Base-by-base conservation (phyloP, 2,797 vertebrate genomes). In the Pelochelys cantorii region DNA sequence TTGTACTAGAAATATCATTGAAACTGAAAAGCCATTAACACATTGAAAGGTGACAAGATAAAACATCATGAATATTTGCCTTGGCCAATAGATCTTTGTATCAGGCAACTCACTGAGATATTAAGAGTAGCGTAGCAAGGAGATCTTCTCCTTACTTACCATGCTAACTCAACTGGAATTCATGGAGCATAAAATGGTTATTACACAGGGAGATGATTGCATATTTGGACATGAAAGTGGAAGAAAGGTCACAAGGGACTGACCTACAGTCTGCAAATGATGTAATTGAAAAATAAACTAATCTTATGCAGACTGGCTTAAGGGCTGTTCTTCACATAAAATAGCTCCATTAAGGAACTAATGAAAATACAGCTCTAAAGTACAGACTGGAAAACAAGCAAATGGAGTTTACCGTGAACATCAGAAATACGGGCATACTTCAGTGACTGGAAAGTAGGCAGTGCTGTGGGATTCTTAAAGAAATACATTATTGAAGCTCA, bases 31-130 rank as follows among this genome's bases (percentile, higher is more conserved):
- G 20, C 8, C 34, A 65, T 78, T 78, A 74, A 81, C 78, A 90
- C 79, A 23, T 88, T 52, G 62, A 5, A 11, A 83, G 25, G 11
- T 48, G 48, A 81, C 60, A 13, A 65, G 12, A 59, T 56, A 71
- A 42, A 59, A 65, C 25, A 37, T n/a, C 79, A 84, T 22, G 11
- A 0, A 0, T 4, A 83, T 84, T n/a, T 48, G 15, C 1, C 59
- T 84, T 52, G 84, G n/a, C 83, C 15, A 5, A 48, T 65, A 37
- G 0, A 0, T 5, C 2, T 37, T 3, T 48, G 17, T 22, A 22
- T 80, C 68, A 37, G 7, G 11, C 13, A 55, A n/a, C 48, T 90
- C 52, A 3, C 17, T 27, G 59, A 7, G 86, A 6, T 65, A 23
- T 87, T 31, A 75, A 83, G 42, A 52, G 34, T 1, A 81, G 29